These are phyloP conservation scores for Orchestes rusci DNA, from an alignment of 2,888 invertebrate species.

Conservation along the genomic window DNA sequence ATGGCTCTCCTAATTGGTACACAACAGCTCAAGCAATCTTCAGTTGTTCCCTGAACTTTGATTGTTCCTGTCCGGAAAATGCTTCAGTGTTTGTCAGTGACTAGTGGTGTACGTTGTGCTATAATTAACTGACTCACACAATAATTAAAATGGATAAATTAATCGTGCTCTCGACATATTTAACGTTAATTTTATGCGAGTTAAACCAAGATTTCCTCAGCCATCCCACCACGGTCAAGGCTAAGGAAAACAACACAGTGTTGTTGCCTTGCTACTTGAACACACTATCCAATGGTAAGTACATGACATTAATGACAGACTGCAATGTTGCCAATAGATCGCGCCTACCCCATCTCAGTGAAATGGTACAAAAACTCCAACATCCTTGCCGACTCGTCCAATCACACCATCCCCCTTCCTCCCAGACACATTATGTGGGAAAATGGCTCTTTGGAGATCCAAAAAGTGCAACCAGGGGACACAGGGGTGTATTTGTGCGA, in stretches of 20 bases:
- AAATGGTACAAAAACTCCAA: slow-evolving; percentile 64
- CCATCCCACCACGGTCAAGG: slow-evolving; percentile 67
- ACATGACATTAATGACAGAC: not conserved
- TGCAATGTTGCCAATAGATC: slow-evolving; percentile 41
- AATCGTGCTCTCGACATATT: too few relatives aligned
- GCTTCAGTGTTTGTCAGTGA: too few relatives aligned
- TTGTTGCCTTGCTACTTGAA: slow-evolving; percentile 71
- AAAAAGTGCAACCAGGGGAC: slow-evolving; percentile 50
- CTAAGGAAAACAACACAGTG: slow-evolving; percentile 70
- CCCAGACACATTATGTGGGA: slow-evolving; percentile 56
- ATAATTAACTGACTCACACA: too few relatives aligned
- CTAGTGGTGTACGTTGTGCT: too few relatives aligned
- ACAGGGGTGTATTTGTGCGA: slow-evolving; percentile 64
- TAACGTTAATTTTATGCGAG: too few relatives aligned
- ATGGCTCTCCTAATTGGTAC: too few relatives aligned
- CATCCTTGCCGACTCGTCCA: slow-evolving; percentile 49
- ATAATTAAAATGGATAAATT: too few relatives aligned
- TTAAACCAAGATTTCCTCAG: slow-evolving; percentile 57
- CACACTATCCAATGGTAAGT: slow-evolving; percentile 51
- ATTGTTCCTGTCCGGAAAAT: too few relatives aligned
- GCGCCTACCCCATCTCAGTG: slow-evolving; percentile 49
- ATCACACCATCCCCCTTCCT: slow-evolving; percentile 41
- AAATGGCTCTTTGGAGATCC: slow-evolving; percentile 66
- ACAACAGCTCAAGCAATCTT: too few relatives aligned
- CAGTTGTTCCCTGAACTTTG: too few relatives aligned